Evolutionary conservation across 2,797 vertebrate genomes (phyloP).

Genomic region (Cryptoprocta ferox): DNA sequence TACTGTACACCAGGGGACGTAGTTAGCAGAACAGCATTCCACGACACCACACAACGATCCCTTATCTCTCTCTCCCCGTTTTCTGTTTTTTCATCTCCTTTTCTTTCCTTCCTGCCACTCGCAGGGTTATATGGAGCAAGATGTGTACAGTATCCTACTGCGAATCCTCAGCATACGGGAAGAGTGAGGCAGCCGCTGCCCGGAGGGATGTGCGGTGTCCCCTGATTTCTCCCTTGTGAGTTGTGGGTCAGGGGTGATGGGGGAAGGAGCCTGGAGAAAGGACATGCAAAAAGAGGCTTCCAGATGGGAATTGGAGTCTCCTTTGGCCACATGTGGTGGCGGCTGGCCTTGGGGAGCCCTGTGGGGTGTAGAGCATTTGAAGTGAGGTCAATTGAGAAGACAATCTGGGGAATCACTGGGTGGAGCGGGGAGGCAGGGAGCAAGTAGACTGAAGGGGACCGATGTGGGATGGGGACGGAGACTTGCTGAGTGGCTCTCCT

Average conservation of each 20-base stretch:
- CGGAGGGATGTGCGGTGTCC: not conserved
- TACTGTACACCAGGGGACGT: not conserved
- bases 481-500: not conserved
- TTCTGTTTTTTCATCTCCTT: not conserved
- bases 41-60: not conserved
- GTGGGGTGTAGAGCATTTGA: not conserved
- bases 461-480: not conserved
- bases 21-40: not conserved
- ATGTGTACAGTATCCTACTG: slow-evolving; percentile 83
- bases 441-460: not conserved
- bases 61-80: not conserved
- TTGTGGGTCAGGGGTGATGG: not conserved
- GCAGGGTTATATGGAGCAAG: slow-evolving; percentile 87
- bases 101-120: not conserved
- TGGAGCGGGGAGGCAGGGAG: not conserved
- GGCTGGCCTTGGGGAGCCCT: not conserved
- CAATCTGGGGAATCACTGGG: not conserved
- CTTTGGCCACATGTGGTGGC: not conserved
- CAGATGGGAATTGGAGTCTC: not conserved
- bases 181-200: not conserved
- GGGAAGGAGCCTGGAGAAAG: not conserved
- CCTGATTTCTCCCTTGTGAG: slow-evolving; percentile 32
- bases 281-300: not conserved
- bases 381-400: not conserved
- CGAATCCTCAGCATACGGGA: slow-evolving; percentile 83